Base-by-base conservation (phyloP, 2,888 invertebrate genomes). In the Anthophora plumipes region DNA sequence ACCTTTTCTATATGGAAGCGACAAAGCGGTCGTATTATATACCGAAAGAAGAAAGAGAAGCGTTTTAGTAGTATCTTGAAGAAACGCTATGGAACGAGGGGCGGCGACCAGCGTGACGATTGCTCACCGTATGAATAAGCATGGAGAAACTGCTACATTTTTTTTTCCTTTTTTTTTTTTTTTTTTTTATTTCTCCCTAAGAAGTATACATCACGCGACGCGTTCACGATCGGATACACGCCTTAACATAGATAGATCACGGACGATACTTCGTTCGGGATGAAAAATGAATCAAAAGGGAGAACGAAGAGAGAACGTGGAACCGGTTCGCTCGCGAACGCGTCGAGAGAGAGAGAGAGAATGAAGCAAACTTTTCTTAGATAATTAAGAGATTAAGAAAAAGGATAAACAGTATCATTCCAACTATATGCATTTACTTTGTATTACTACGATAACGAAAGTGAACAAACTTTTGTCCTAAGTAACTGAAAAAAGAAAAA, bases 351-450 rank as follows among this genome's bases (percentile, higher is more conserved):
- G n/a, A n/a, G n/a, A n/a, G n/a, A n/a, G 48, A 17, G 14, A n/a
- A n/a, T n/a, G 12, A 71, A 9, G n/a, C 25, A 59, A 50, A 60
- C 64, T 80, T 73, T 69, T 68, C 59, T 67, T 84, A 81, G 83
- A 31, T 66, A 31, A 48, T 74, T 82, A 84, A 87, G 81, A 68
- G 57, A 31, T 31, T 31, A 31, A 31, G 31, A 31, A 31, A 76
- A 25, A 52, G 54, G 55, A 81, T 61, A 46, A 85, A 88, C 88
- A 84, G 86, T 88, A 90, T 89, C 91, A 91, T 92, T 92, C 91
- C 91, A 91, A 89, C 89, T 88, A 84, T 88, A 90, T 87, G 91
- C 90, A 91, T 91, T 91, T 91, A 91, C 81, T 84, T 89, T 85
- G 80, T 86, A 87, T 84, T 77, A 55, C n/a, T 84, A 83, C 17